phyloP scores from a whole-genome alignment of 2,113 vertebrate genomes.

The Saccopteryx bilineata region DNA sequence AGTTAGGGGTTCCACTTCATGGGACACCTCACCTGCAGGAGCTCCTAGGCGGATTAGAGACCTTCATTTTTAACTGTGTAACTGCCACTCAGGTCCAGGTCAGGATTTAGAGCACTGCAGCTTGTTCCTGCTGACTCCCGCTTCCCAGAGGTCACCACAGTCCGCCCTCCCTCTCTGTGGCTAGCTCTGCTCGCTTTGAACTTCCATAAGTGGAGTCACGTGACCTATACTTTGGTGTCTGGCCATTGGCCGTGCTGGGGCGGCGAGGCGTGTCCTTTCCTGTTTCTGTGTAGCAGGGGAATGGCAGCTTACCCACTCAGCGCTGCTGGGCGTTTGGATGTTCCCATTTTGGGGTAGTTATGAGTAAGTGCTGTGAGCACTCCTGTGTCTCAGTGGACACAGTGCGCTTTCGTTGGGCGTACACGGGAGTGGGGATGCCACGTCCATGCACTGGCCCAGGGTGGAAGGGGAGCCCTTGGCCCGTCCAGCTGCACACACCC shows the following conservation, averaged over 20 bases:
- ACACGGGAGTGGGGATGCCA: too few species aligned
- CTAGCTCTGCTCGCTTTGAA: background rate
- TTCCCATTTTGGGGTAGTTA: too few species aligned
- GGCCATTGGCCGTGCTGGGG: too few species aligned
- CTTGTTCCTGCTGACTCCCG: background rate
- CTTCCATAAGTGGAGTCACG: background rate
- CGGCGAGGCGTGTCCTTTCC: accelerated
- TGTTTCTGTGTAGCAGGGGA: background rate
- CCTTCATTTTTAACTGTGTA: background rate
- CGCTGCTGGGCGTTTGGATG: accelerated
- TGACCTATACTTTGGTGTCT: accelerated
- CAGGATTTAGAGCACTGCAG: background rate
- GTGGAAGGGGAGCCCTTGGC: background rate
- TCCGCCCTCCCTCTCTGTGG: background rate
- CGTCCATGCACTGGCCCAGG: accelerated
- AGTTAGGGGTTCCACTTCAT: too few species aligned
- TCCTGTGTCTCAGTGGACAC: background rate
- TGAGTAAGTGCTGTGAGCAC: background rate
- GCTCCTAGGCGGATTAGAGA: background rate
- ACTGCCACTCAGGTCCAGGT: background rate
- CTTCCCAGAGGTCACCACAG: too few species aligned
- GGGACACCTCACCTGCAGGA: too few species aligned
- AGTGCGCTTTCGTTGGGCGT: accelerated
- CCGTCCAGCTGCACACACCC: accelerated
- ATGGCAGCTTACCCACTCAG: background rate